These are phyloP conservation scores for Burhinus oedicnemus DNA, from an alignment of 2,113 vertebrate genomes.

Conservation along the genomic window DNA sequence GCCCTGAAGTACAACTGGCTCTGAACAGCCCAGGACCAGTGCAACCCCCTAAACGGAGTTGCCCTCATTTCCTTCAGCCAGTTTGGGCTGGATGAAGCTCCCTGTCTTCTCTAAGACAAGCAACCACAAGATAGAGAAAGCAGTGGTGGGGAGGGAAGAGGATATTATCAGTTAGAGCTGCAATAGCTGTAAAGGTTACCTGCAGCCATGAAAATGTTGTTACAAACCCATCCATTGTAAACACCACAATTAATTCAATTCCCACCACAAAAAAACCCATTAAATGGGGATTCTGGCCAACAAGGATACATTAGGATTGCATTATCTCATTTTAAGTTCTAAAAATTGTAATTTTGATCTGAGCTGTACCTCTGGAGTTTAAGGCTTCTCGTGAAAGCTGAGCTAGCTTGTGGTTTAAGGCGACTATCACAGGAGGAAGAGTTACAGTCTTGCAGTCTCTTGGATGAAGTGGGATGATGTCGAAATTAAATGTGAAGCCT, in stretches of 20 bases:
- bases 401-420: background rate
- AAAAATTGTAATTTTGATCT: background rate
- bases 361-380: background rate
- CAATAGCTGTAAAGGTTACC: background rate
- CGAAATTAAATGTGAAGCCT: background rate
- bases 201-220: background rate
- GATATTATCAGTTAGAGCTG: background rate
- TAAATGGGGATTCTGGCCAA: background rate
- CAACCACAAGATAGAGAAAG: background rate
- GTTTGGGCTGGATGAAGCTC: background rate
- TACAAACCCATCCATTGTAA: background rate
- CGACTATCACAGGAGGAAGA: background rate
- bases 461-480: background rate
- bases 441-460: background rate
- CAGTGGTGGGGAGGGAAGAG: background rate
- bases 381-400: background rate
- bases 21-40: fast-evolving
- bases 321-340: background rate
- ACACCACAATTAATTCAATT: background rate
- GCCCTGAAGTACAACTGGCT: background rate
- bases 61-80: background rate
- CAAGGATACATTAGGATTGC: background rate
- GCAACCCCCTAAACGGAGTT: background rate
- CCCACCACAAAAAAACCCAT: background rate
- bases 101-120: background rate